Evolutionary conservation across 2,113 vertebrate genomes (phyloP).

Genomic region (Baryphthengus martii): DNA sequence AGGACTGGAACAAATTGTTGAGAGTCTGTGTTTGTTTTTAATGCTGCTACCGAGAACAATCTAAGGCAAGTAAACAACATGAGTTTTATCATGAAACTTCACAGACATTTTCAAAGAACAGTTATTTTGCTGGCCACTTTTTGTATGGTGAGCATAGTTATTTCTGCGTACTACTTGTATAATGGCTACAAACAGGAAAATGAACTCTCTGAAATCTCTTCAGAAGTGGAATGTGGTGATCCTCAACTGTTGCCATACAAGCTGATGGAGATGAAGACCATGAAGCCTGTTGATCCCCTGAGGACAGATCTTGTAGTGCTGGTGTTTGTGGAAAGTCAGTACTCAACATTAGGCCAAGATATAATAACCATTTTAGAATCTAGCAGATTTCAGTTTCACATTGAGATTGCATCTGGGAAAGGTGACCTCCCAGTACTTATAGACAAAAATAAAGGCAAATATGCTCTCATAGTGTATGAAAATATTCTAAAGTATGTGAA

Average conservation of each 20-base stretch:
- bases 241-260: conserved; percentile 60
- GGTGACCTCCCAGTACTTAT: conserved; percentile 79
- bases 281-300: conserved; percentile 47
- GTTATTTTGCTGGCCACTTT: conserved; percentile 80
- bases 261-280: conserved; percentile 60
- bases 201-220: conserved; percentile 71
- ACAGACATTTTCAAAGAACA: conserved; percentile 81
- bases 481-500: conserved; percentile 80
- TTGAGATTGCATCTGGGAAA: conserved; percentile 79
- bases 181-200: conserved; percentile 77
- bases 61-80: conserved; percentile 64
- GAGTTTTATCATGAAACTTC: conserved; percentile 81
- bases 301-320: conserved; percentile 75
- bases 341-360: conserved; percentile 79
- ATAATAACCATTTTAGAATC: conserved; percentile 79
- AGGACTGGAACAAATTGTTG: conserved; percentile 57
- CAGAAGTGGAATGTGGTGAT: conserved; percentile 73
- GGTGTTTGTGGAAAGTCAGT: conserved; percentile 84
- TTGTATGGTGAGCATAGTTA: conserved; percentile 80
- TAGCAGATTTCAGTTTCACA: conserved; percentile 76
- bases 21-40: conserved; percentile 53
- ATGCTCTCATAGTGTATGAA: conserved; percentile 78
- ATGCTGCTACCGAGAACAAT: conserved; percentile 47
- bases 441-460: conserved; percentile 77
- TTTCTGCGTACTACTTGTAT: conserved; percentile 82